Percentiles rank a stretch among this genome's conserved stretches.
Conservation (phyloP, 2,113 vertebrate species). For the Falco punctatus region DNA sequence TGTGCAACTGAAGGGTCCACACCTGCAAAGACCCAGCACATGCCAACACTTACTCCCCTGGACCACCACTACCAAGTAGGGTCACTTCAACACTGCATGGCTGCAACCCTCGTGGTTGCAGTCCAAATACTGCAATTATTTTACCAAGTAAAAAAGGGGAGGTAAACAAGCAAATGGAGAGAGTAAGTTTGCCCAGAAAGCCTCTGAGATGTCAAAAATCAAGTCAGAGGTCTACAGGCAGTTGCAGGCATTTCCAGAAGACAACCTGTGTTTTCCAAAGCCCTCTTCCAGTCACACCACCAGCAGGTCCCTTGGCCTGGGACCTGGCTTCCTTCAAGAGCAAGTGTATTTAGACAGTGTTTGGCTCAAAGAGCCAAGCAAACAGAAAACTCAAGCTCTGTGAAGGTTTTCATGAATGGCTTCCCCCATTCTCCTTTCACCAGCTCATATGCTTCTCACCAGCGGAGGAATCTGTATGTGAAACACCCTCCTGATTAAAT, state of each 20-base stretch:
- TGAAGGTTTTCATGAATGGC: background rate
- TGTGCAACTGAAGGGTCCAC: background rate
- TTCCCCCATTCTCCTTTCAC: background rate
- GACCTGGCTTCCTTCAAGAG: background rate
- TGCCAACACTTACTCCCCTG: background rate
- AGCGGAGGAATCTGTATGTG: background rate
- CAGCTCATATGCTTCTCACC: fast-evolving
- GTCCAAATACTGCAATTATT: background rate
- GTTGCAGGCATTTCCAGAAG: background rate
- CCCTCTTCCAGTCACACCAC: background rate
- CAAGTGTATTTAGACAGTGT: background rate
- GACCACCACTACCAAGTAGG: background rate
- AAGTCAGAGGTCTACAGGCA: background rate
- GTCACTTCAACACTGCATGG: background rate
- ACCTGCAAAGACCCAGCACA: background rate
- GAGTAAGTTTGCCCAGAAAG: background rate
- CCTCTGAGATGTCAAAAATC: background rate
- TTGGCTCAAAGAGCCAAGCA: background rate
- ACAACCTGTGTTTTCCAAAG: background rate
- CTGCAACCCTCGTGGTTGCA: background rate
- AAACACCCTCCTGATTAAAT: background rate
- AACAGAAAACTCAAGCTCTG: background rate
- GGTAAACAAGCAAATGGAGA: background rate
- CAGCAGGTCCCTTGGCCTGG: background rate
- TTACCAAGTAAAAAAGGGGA: background rate